Evolutionary conservation across 2,113 vertebrate species (phyloP).

Genomic region (Brachypteracias leptosomus): DNA sequence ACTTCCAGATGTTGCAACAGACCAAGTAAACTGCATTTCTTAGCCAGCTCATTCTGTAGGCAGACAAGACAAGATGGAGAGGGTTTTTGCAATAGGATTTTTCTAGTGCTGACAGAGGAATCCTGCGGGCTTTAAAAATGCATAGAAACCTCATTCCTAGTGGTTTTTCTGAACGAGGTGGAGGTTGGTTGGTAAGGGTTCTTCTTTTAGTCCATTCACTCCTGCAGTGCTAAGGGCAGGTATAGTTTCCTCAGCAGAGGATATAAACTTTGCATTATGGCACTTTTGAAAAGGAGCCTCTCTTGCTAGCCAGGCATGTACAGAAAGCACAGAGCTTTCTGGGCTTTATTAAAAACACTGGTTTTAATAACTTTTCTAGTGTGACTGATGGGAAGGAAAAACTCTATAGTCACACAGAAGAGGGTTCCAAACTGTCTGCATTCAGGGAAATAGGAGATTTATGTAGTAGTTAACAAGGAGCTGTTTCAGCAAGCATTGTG

Average conservation of each 20-base stretch:
- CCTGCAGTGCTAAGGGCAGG: background rate
- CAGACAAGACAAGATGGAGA: constrained; percentile 27
- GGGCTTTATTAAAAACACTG: constrained; percentile 44
- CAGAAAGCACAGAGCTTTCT: constrained; percentile 43
- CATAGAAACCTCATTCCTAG: background rate
- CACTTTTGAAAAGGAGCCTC: background rate
- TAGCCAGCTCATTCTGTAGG: constrained; percentile 32
- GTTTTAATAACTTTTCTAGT: constrained; percentile 48
- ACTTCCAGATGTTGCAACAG: constrained; percentile 56
- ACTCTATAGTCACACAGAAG: constrained; percentile 15
- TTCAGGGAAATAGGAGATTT: constrained; percentile 25
- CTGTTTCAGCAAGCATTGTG: constrained; percentile 19
- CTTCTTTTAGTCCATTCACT: background rate
- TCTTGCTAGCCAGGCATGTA: background rate
- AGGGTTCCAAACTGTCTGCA: constrained; percentile 41
- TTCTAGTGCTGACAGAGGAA: constrained; percentile 5
- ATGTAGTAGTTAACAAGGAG: constrained; percentile 12
- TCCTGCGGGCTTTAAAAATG: background rate
- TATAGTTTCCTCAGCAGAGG: background rate
- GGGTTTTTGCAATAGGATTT: constrained; percentile 30
- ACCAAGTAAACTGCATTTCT: background rate
- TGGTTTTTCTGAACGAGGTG: background rate
- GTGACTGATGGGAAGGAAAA: constrained; percentile 44
- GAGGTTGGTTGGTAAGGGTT: background rate
- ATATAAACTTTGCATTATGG: background rate